Conservation (phyloP, 2,797 vertebrate genomes). For the Neostethus bicornis region DNA sequence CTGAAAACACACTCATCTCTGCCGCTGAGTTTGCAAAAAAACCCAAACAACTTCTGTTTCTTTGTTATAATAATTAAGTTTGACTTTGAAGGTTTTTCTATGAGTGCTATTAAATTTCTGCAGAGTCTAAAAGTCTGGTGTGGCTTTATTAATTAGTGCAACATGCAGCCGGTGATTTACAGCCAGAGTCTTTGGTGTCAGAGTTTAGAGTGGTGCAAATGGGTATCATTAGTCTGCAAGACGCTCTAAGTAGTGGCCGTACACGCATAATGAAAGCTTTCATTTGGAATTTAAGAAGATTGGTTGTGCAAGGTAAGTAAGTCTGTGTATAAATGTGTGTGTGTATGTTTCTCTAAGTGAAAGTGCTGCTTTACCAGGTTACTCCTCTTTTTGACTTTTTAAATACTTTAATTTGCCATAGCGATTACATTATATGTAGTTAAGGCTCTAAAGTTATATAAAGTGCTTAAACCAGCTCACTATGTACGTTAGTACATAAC, state of each 20-base stretch:
- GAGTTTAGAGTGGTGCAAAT: conserved; percentile 69
- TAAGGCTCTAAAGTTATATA: not conserved
- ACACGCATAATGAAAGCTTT: conserved; percentile 75
- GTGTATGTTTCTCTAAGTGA: conserved; percentile 8
- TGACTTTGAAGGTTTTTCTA: conserved; percentile 62
- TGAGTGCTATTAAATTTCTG: conserved; percentile 60
- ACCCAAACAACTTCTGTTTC: conserved; percentile 25
- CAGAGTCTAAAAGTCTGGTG: conserved; percentile 70
- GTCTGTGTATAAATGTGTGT: not conserved
- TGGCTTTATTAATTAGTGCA: conserved; percentile 75
- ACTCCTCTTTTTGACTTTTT: not conserved
- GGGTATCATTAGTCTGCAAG: conserved; percentile 76
- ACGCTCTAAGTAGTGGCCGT: conserved; percentile 71
- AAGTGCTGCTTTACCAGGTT: not conserved
- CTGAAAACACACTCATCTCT: conserved; percentile 18
- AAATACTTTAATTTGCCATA: not conserved
- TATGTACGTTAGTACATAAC: not conserved
- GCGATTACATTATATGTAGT: conserved; percentile 15
- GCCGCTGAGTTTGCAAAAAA: conserved; percentile 50
- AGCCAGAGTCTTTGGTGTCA: conserved; percentile 74
- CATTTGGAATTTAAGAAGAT: conserved; percentile 61
- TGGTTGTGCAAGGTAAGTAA: conserved; percentile 33
- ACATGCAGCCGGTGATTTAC: conserved; percentile 73
- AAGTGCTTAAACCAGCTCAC: not conserved
- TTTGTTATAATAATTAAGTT: conserved; percentile 59